These are phyloP conservation scores for Malurus cyaneus DNA, from an alignment of 2,113 vertebrate species.

Conservation along the genomic window DNA sequence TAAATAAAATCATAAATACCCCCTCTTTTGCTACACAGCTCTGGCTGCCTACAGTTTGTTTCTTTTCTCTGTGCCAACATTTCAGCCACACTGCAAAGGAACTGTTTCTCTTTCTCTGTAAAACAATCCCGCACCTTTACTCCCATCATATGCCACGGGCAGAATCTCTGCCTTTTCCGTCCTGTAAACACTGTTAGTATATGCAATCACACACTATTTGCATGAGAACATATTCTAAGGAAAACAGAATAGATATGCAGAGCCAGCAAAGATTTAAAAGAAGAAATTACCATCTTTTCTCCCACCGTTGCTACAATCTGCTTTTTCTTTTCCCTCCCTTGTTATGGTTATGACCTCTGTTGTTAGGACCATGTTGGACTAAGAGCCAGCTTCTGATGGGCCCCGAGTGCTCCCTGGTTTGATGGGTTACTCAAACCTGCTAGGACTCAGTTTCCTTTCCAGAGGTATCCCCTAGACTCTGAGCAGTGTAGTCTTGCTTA, in stretches of 20 bases:
- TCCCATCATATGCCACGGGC: neutral
- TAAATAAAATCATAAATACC: neutral
- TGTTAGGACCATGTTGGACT: rapidly evolving
- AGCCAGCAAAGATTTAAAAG: neutral
- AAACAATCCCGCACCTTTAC: neutral
- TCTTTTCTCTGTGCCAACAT: neutral
- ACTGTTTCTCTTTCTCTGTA: neutral
- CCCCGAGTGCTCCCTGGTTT: neutral
- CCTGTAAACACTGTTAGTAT: neutral
- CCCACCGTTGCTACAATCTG: neutral
- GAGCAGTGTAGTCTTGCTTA: neutral
- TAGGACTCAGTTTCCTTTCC: neutral
- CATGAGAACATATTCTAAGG: neutral
- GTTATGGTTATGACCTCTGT: neutral
- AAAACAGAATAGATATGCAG: neutral
- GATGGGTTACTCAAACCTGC: neutral
- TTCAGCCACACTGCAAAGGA: neutral
- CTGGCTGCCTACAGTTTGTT: neutral
- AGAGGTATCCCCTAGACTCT: neutral
- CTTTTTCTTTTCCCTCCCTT: neutral
- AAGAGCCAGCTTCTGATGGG: neutral
- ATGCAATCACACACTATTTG: neutral
- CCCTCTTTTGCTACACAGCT: slow-evolving; percentile 3
- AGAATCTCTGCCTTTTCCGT: neutral
- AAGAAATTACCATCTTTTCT: neutral